A percentile compares a stretch with the other conserved stretches of the same genome.
Evolutionary conservation across 1,140 invertebrate genomes (phyloP).

Genomic region (Magallana ariakensis): DNA sequence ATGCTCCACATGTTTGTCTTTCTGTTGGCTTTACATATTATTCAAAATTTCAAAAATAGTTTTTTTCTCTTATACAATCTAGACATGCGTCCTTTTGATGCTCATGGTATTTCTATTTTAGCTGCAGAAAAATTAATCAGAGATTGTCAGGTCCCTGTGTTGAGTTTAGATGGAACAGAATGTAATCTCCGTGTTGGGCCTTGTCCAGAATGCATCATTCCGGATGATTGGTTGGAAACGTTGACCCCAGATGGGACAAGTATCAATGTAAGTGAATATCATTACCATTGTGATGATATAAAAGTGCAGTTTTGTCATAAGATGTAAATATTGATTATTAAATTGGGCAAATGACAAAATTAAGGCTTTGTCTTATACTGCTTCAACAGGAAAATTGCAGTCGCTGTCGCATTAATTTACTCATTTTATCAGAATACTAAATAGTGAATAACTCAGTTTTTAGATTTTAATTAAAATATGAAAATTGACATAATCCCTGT

Average conservation of each 20-base stretch:
- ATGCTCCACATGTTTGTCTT: no score
- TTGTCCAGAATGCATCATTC: constrained; percentile 6
- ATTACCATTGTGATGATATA: no score
- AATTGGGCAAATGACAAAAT: no score
- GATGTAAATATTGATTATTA: no score
- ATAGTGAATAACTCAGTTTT: no score
- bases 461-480: no score
- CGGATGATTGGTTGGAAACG: background rate
- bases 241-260: background rate
- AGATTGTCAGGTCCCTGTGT: background rate
- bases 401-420: no score
- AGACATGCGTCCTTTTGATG: background rate
- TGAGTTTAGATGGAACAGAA: background rate
- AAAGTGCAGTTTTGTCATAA: no score
- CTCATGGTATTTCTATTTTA: background rate
- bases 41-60: background rate
- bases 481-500: no score
- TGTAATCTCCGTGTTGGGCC: background rate
- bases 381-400: no score
- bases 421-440: no score
- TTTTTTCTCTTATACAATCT: background rate
- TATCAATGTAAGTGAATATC: background rate
- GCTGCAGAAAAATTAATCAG: background rate
- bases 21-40: background rate
- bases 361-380: no score